Evolutionary conservation across 1,140 invertebrate genomes (phyloP).

Genomic region (Drosophila erecta): DNA sequence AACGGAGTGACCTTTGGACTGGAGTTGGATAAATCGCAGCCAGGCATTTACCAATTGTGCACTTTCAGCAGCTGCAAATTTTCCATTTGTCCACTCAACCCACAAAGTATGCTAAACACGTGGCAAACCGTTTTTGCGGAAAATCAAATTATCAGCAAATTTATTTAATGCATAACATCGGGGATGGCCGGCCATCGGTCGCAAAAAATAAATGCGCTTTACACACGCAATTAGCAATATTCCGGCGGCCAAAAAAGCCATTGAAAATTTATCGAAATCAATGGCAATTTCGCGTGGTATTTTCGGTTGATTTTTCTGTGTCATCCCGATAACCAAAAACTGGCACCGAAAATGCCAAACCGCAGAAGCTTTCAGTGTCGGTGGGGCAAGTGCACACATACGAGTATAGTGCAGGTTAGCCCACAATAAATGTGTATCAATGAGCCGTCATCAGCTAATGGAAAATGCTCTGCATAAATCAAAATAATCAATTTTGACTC

Average conservation of each 20-base stretch:
- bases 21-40: slow-evolving; percentile 35
- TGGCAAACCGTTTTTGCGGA: slow-evolving; percentile 38
- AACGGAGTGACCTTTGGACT: slow-evolving; percentile 32
- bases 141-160: slow-evolving; percentile 54
- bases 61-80: slow-evolving; percentile 18
- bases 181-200: neutral
- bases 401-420: neutral
- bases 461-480: slow-evolving; percentile 8
- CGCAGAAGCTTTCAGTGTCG: slow-evolving; percentile 31
- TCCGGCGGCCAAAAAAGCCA: slow-evolving; percentile 34
- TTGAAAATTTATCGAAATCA: slow-evolving; percentile 47
- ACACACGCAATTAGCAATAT: slow-evolving; percentile 43
- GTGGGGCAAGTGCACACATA: neutral
- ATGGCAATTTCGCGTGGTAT: slow-evolving; percentile 40
- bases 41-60: slow-evolving; percentile 20
- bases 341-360: slow-evolving; percentile 37
- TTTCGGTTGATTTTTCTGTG: slow-evolving; percentile 47
- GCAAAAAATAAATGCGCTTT: slow-evolving; percentile 16
- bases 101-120: slow-evolving; percentile 46
- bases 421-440: slow-evolving; percentile 24
- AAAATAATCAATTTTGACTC: slow-evolving; percentile 24
- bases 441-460: slow-evolving; percentile 39
- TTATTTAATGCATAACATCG: slow-evolving; percentile 42
- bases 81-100: neutral
- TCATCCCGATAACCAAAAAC: slow-evolving; percentile 27